Evolutionary conservation across 2,888 invertebrate species (phyloP).

Genomic region (Clivina fossor): DNA sequence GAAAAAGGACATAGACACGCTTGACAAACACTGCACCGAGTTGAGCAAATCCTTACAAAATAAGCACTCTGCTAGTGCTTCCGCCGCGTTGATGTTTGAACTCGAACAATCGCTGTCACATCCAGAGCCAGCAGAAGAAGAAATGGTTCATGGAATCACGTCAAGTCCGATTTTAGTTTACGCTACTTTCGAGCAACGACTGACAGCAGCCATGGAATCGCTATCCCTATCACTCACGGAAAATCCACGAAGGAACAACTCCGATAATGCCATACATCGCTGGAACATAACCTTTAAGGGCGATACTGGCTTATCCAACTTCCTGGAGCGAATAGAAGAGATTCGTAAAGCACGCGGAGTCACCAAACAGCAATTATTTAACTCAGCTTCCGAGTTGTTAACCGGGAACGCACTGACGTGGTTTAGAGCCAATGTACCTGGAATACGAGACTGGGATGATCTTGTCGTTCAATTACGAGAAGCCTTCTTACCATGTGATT

Average conservation of each 20-base stretch:
- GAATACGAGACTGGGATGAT: not conserved
- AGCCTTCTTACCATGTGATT: not conserved
- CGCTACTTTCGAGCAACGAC: too few species aligned
- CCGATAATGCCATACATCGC: not conserved
- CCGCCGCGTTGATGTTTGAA: not conserved
- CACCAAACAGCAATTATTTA: conserved; percentile 1
- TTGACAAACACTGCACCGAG: not conserved
- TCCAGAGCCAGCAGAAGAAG: not conserved
- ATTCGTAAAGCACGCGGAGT: not conserved
- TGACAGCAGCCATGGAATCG: too few species aligned
- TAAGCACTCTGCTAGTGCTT: not conserved
- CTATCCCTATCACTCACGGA: too few species aligned
- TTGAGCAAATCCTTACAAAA: not conserved
- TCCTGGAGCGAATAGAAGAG: not conserved
- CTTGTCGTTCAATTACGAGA: not conserved
- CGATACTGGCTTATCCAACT: not conserved
- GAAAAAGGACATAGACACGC: not conserved
- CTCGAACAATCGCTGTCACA: not conserved
- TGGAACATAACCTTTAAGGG: not conserved
- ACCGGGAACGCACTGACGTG: conserved; percentile 1
- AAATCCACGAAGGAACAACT: too few species aligned
- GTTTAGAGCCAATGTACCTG: not conserved
- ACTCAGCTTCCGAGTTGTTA: not conserved
- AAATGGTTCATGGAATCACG: too few species aligned
- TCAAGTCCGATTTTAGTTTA: too few species aligned